Percentiles rank a stretch among this genome's conserved stretches.
Conservation (phyloP, 2,113 vertebrate genomes). For the Trematocara variabile region DNA sequence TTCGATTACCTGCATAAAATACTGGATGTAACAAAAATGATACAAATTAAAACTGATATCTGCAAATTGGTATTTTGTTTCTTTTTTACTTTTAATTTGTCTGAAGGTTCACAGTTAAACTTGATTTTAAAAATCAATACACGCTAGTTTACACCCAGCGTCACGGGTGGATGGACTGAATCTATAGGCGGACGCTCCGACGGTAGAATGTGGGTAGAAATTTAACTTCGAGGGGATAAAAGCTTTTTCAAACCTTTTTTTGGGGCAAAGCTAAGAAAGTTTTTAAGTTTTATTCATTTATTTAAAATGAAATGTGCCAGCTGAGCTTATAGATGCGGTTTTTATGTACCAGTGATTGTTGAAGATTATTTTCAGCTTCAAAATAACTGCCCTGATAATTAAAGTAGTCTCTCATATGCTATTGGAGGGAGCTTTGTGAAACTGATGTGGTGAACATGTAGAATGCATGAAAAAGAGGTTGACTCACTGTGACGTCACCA, state of each 20-base stretch:
- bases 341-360: neutral
- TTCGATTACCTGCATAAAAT: neutral
- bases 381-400: neutral
- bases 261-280: neutral
- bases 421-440: neutral
- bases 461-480: neutral
- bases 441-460: neutral
- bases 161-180: neutral
- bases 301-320: accelerated
- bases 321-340: accelerated
- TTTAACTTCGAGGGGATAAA: neutral
- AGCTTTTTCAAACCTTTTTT: neutral
- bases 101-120: neutral
- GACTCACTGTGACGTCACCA: neutral
- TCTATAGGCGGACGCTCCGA: neutral
- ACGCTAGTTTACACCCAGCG: neutral
- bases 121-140: neutral
- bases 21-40: neutral
- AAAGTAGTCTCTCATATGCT: neutral
- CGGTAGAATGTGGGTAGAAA: neutral
- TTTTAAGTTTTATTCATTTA: neutral
- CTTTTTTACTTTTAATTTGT: neutral
- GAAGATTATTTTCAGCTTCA: neutral
- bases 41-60: neutral
- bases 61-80: neutral